These are phyloP conservation scores for Drosophila anceps DNA, from an alignment of 2,888 invertebrate species.

Conservation along the genomic window DNA sequence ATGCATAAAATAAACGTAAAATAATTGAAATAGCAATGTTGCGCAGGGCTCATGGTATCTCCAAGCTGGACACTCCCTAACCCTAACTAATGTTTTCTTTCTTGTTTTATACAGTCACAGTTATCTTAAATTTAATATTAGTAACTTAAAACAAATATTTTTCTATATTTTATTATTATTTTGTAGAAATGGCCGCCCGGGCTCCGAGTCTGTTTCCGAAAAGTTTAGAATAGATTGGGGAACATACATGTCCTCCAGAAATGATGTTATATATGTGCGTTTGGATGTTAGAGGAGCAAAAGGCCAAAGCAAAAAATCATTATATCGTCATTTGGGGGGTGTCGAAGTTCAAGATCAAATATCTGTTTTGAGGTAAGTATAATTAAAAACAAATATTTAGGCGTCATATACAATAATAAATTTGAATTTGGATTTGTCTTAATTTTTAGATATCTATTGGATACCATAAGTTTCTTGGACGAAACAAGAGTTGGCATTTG, in stretches of 20 bases:
- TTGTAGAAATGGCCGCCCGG: conserved; percentile 95
- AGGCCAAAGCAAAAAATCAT: conserved; percentile 92
- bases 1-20: no score
- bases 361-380: conserved; percentile 89
- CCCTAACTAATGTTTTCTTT: no score
- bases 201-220: conserved; percentile 95
- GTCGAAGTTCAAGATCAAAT: conserved; percentile 97
- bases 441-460: conserved; percentile 89
- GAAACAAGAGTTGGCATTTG: conserved; percentile 95
- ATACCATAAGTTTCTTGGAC: conserved; percentile 93
- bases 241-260: conserved; percentile 95
- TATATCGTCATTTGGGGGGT: conserved; percentile 94
- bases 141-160: neutral
- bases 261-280: conserved; percentile 95
- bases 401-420: accelerated
- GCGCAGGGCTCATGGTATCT: no score
- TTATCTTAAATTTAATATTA: no score
- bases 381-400: accelerated
- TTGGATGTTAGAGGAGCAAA: conserved; percentile 95
- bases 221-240: conserved; percentile 95
- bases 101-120: no score
- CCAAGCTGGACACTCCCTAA: no score
- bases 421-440: neutral
- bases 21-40: no score
- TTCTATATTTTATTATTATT: neutral